Percentiles rank a stretch among this genome's conserved stretches.
Evolutionary conservation across 2,888 invertebrate genomes (phyloP).

Genomic region (Phyllotreta cruciferae): DNA sequence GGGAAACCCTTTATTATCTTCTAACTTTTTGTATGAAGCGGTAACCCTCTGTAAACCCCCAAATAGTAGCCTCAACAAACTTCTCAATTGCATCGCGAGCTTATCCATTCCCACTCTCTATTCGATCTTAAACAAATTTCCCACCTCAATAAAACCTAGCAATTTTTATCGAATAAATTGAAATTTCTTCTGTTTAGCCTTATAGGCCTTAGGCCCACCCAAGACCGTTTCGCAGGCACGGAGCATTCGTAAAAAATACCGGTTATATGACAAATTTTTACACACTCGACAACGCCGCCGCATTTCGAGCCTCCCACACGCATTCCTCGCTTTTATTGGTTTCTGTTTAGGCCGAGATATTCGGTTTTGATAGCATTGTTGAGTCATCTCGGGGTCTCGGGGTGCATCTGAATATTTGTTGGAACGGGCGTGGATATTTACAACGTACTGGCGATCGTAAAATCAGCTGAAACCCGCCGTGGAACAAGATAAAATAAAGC

Average conservation of each 20-base stretch:
- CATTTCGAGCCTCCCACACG: slow-evolving; percentile 33
- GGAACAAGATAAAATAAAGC: slow-evolving; percentile 1
- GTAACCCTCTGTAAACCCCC: too few relatives aligned
- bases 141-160: too few relatives aligned
- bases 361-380: slow-evolving; percentile 30
- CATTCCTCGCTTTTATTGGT: slow-evolving; percentile 33
- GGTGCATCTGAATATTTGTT: slow-evolving; percentile 16
- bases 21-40: too few relatives aligned
- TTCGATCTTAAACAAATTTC: too few relatives aligned
- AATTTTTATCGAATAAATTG: too few relatives aligned
- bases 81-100: too few relatives aligned
- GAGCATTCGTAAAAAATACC: background rate
- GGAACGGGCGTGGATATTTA: slow-evolving; percentile 15
- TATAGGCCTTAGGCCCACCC: too few relatives aligned
- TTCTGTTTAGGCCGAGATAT: slow-evolving; percentile 24
- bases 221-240: too few relatives aligned
- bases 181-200: too few relatives aligned
- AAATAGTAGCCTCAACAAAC: too few relatives aligned
- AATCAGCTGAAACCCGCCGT: slow-evolving; percentile 6
- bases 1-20: too few relatives aligned
- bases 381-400: slow-evolving; percentile 18
- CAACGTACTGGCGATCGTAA: slow-evolving; percentile 4
- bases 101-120: too few relatives aligned
- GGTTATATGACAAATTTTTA: background rate
- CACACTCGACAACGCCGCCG: slow-evolving; percentile 13